Percentiles rank a stretch among this genome's conserved stretches.
These are phyloP conservation scores for Sciurus niger DNA, from an alignment of 2,113 vertebrate genomes.

Conservation along the genomic window DNA sequence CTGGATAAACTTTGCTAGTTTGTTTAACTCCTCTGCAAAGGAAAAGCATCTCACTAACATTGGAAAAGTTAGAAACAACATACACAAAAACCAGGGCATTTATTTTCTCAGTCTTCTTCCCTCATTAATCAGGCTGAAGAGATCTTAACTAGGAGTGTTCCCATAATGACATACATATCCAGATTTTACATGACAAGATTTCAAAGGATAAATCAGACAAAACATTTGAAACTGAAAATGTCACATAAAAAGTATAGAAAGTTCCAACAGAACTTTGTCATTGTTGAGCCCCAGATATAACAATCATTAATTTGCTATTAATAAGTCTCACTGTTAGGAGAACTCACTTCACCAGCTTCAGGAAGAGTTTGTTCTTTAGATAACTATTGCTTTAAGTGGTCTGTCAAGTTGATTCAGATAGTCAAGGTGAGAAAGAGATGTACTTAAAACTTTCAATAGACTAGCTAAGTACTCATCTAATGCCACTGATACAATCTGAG, in stretches of 20 bases:
- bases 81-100: background rate
- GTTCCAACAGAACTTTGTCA: slow-evolving; percentile 61
- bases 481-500: slow-evolving; percentile 58
- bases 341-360: slow-evolving; percentile 31
- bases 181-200: slow-evolving; percentile 46
- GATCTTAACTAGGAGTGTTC: slow-evolving; percentile 25
- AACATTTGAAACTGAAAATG: slow-evolving; percentile 60
- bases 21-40: slow-evolving; percentile 14
- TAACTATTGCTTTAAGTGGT: slow-evolving; percentile 59
- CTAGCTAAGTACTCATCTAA: slow-evolving; percentile 46
- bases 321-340: slow-evolving; percentile 58
- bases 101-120: slow-evolving; percentile 16
- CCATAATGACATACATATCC: background rate
- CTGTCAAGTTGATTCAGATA: slow-evolving; percentile 70
- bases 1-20: background rate
- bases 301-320: slow-evolving; percentile 77
- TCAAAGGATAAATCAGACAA: slow-evolving; percentile 59
- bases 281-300: slow-evolving; percentile 59
- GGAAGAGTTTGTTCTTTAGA: slow-evolving; percentile 60
- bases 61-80: background rate
- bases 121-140: slow-evolving; percentile 37
- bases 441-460: slow-evolving; percentile 79
- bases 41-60: background rate
- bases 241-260: slow-evolving; percentile 45
- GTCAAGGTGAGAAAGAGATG: slow-evolving; percentile 72